Conservation (phyloP, 2,797 vertebrate genomes). For the Bothrops alternatus region DNA sequence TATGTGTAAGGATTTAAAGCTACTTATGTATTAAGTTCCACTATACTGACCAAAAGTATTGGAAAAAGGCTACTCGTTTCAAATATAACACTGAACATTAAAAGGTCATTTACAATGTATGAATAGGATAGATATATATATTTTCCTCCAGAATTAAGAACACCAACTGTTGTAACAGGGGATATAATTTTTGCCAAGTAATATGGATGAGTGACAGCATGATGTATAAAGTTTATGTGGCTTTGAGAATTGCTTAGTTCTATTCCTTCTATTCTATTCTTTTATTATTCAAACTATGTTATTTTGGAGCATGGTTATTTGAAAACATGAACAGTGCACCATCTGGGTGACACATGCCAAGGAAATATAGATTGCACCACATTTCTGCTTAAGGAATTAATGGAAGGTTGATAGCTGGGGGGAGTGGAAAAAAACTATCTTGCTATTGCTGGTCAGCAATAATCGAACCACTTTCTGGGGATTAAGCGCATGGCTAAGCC, state of each 20-base stretch:
- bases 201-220: slow-evolving; percentile 75
- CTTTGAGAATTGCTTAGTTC: slow-evolving; percentile 76
- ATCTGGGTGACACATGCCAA: slow-evolving; percentile 83
- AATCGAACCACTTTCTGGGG: slow-evolving; percentile 99
- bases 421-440: slow-evolving; percentile 77
- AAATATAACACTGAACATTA: slow-evolving; percentile 70
- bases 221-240: slow-evolving; percentile 78
- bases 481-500: slow-evolving; percentile 99
- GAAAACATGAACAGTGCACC: slow-evolving; percentile 80
- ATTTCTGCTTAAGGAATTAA: slow-evolving; percentile 87
- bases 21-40: slow-evolving; percentile 71
- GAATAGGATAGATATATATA: slow-evolving; percentile 38
- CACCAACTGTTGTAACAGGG: slow-evolving; percentile 47
- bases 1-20: slow-evolving; percentile 71
- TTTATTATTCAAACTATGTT: slow-evolving; percentile 85
- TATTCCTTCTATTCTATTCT: slow-evolving; percentile 77
- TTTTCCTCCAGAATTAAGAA: slow-evolving; percentile 52
- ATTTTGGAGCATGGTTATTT: slow-evolving; percentile 82
- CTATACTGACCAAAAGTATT: slow-evolving; percentile 67
- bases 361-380: slow-evolving; percentile 84
- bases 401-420: slow-evolving; percentile 81
- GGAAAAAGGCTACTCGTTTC: slow-evolving; percentile 62
- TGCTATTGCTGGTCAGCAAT: slow-evolving; percentile 99
- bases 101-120: slow-evolving; percentile 54
- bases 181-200: slow-evolving; percentile 68